Conservation (phyloP, 2,113 vertebrate genomes). For the Cairina moschata region DNA sequence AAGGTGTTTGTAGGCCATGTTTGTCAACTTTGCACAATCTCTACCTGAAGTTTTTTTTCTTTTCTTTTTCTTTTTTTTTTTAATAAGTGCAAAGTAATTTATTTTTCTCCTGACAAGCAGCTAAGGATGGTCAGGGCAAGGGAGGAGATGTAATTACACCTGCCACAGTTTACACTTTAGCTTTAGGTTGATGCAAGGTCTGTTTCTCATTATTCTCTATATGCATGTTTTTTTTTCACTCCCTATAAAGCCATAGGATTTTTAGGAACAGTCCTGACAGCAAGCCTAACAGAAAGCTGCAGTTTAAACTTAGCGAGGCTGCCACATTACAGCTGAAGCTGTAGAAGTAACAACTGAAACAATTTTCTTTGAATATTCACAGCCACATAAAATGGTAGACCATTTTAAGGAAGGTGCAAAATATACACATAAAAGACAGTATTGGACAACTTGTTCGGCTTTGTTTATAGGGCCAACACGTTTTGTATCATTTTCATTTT, state of each 20-base stretch:
- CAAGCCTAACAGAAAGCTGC: not conserved
- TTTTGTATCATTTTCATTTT: not conserved
- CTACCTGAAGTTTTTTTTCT: not conserved
- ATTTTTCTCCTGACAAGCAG: not conserved
- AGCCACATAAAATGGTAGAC: not conserved
- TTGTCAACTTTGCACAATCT: not conserved
- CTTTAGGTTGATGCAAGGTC: not conserved
- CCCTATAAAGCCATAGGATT: not conserved
- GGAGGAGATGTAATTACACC: not conserved
- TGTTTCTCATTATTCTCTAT: not conserved
- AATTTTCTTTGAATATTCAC: not conserved
- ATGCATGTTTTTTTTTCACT: not conserved
- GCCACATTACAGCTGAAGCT: not conserved
- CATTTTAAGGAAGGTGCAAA: not conserved
- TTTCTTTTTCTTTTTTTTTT: fast-evolving
- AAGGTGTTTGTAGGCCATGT: not conserved
- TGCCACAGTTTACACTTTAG: not conserved
- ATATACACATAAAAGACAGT: not conserved
- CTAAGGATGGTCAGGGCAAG: not conserved
- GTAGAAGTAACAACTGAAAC: not conserved
- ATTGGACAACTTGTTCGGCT: not conserved
- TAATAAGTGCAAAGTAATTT: not conserved
- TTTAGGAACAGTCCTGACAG: not conserved
- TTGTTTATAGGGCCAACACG: not conserved
- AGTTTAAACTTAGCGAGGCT: not conserved